Conservation (phyloP, 2,797 vertebrate species). For the Oreonectes daqikongensis region DNA sequence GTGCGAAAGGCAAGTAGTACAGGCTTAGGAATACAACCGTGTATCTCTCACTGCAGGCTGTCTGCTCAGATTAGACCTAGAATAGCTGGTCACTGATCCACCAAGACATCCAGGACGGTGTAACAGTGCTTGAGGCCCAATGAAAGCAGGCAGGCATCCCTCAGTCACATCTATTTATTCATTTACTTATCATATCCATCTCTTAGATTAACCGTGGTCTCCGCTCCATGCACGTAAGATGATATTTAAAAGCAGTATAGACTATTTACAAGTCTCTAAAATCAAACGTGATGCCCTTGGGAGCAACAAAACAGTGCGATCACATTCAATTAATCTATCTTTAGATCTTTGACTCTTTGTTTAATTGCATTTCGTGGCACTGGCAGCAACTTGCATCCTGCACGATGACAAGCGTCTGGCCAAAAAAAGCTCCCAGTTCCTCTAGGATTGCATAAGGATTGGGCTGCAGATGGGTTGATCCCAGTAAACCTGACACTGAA, state of each 20-base stretch:
- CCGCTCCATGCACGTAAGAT: background rate
- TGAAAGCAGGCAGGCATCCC: background rate
- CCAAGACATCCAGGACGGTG: constrained; percentile 41
- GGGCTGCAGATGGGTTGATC: constrained; percentile 35
- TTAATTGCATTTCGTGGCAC: constrained; percentile 13
- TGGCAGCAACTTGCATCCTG: constrained; percentile 26
- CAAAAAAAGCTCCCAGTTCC: constrained; percentile 14
- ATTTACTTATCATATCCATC: constrained; percentile 13
- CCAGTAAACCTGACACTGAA: constrained; percentile 42
- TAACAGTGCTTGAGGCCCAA: constrained; percentile 20
- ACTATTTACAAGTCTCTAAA: background rate
- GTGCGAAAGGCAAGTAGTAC: constrained; percentile 3
- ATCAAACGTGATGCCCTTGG: background rate
- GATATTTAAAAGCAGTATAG: background rate
- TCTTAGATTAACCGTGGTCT: background rate
- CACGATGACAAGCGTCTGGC: constrained; percentile 7
- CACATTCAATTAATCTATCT: constrained; percentile 17
- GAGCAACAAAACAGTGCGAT: constrained; percentile 8
- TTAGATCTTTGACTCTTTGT: background rate
- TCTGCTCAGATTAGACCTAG: constrained; percentile 46
- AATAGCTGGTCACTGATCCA: constrained; percentile 48
- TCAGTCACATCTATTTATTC: background rate
- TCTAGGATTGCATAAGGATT: constrained; percentile 21
- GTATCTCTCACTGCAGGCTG: constrained; percentile 31
- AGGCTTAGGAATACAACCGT: constrained; percentile 31